phyloP scores from a whole-genome alignment of 2,113 vertebrate species.

The Chamaetylas fuelleborni region DNA sequence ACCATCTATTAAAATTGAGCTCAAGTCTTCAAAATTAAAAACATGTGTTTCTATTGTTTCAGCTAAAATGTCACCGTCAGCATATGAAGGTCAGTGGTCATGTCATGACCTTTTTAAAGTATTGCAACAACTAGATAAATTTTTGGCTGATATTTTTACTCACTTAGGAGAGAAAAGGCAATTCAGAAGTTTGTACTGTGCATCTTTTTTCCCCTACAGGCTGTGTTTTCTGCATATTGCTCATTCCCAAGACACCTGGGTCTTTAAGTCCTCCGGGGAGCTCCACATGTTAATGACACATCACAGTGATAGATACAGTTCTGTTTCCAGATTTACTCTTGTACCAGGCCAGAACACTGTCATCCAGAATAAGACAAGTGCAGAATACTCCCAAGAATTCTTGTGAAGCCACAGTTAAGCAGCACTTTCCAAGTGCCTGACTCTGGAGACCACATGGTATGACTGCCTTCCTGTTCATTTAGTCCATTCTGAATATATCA shows the following conservation, averaged over 20 bases:
- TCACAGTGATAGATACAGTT: neutral
- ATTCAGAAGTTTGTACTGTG: neutral
- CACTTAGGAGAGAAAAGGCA: neutral
- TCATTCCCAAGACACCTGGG: neutral
- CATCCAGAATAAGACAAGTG: neutral
- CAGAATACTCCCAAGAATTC: neutral
- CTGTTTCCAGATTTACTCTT: neutral
- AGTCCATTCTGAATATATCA: neutral
- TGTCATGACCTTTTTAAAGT: neutral
- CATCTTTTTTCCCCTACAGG: neutral
- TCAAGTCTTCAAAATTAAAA: neutral
- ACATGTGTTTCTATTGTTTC: neutral
- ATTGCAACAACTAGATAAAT: neutral
- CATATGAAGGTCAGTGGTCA: neutral
- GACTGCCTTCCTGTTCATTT: neutral
- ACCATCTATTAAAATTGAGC: neutral
- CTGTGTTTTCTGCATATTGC: neutral
- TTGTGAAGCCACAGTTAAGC: neutral
- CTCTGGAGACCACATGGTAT: too few species aligned
- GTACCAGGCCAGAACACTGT: accelerated
- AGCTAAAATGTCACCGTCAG: neutral
- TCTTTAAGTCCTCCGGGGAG: neutral
- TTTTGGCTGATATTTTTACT: neutral
- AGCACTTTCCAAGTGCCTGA: neutral
- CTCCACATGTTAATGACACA: accelerated